Conservation (phyloP, 2,113 vertebrate genomes). For the Nansenia antarctica region DNA sequence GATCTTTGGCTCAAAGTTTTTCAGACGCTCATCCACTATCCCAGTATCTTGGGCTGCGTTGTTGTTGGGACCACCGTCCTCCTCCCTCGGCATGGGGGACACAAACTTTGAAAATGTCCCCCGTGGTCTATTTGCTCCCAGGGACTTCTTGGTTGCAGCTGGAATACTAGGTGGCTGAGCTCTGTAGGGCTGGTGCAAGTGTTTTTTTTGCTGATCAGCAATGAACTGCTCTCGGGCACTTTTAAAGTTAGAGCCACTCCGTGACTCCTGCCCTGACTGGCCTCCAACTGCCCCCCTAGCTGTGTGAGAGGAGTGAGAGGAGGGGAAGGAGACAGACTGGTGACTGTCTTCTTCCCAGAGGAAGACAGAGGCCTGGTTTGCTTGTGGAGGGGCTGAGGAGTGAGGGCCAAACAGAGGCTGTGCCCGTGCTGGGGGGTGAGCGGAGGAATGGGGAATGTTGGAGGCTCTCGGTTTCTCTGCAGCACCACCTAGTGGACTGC, state of each 20-base stretch:
- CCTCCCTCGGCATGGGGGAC: constrained; percentile 84
- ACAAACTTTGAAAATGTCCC: constrained; percentile 89
- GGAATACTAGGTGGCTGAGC: constrained; percentile 37
- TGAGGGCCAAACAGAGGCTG: constrained; percentile 50
- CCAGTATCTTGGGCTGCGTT: constrained; percentile 35
- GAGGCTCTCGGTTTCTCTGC: constrained; percentile 26
- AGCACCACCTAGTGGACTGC: constrained; percentile 7
- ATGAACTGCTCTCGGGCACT: constrained; percentile 88
- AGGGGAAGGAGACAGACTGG: constrained; percentile 56
- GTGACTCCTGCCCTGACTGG: constrained; percentile 36
- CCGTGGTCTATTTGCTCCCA: constrained; percentile 87
- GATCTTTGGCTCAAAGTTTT: constrained; percentile 93
- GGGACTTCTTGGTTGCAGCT: constrained; percentile 82
- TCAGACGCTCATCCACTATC: constrained; percentile 84
- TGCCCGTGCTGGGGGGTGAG: constrained; percentile 23
- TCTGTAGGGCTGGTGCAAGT: constrained; percentile 72
- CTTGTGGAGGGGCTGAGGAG: constrained; percentile 36
- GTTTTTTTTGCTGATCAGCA: constrained; percentile 86
- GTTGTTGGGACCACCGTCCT: constrained; percentile 55
- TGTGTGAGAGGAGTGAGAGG: constrained; percentile 51
- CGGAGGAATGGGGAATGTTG: constrained; percentile 16
- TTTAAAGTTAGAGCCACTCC: constrained; percentile 76
- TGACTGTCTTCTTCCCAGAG: too few species aligned
- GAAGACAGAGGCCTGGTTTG: constrained; percentile 26
- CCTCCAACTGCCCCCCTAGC: constrained; percentile 41